These are phyloP conservation scores for Eretmochelys imbricata DNA, from an alignment of 2,113 vertebrate genomes.

Conservation along the genomic window DNA sequence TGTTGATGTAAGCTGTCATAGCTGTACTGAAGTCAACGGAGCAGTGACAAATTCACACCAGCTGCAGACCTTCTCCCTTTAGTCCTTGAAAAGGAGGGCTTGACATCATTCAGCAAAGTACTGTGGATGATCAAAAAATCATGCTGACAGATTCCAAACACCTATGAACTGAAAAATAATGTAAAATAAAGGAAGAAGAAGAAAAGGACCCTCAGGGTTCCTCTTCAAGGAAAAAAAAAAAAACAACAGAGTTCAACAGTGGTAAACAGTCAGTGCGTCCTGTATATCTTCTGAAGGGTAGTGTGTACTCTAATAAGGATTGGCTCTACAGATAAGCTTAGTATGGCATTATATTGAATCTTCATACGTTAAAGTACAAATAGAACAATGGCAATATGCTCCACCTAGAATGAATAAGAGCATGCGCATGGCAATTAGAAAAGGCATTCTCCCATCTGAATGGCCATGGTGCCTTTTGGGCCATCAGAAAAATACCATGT, in stretches of 20 bases:
- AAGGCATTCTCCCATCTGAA: neutral
- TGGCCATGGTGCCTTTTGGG: neutral
- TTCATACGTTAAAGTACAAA: neutral
- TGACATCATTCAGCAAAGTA: neutral
- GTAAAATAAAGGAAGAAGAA: neutral
- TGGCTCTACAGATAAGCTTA: neutral
- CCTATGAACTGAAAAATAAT: neutral
- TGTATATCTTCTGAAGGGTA: neutral
- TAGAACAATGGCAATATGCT: neutral
- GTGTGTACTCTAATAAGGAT: neutral
- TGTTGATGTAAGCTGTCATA: neutral
- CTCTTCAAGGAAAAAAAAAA: neutral
- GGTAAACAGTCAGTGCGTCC: neutral
- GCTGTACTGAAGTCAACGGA: neutral
- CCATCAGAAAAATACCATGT: neutral
- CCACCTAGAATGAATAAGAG: neutral
- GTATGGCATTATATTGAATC: neutral
- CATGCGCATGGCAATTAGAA: neutral
- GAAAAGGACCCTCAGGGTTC: neutral
- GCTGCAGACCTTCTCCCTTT: neutral
- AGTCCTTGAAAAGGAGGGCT: neutral
- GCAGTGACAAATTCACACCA: neutral
- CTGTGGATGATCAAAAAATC: neutral
- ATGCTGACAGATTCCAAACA: neutral
- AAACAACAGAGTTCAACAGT: neutral